These are phyloP conservation scores for Anadara kagoshimensis DNA, from an alignment of 1,140 invertebrate species.

Conservation along the genomic window DNA sequence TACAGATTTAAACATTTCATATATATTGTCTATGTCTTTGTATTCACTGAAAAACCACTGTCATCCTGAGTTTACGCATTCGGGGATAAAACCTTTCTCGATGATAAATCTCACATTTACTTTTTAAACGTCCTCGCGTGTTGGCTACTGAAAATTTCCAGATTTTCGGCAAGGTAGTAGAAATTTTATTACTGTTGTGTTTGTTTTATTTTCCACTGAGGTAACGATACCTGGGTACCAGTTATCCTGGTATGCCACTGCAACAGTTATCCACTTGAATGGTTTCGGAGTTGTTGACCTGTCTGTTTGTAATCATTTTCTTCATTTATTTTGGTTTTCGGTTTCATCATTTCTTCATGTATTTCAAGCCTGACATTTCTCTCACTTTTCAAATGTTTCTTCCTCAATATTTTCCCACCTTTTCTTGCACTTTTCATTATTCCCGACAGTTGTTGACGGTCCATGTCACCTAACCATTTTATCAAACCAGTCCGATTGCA, in stretches of 20 bases:
- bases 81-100: constrained; percentile 7
- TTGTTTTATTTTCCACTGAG: background rate
- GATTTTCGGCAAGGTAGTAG: too few relatives aligned
- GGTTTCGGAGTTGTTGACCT: background rate
- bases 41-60: too few relatives aligned
- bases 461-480: constrained; percentile 21
- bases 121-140: constrained; percentile 9
- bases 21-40: too few relatives aligned
- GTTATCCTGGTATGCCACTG: background rate
- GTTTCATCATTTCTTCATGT: constrained; percentile 10
- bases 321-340: background rate
- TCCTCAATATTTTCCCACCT: constrained; percentile 1
- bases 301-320: too few relatives aligned
- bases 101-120: background rate
- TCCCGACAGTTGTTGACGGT: background rate
- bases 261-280: background rate
- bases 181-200: too few relatives aligned
- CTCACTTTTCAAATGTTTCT: background rate
- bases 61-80: constrained; percentile 10
- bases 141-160: constrained; percentile 11
- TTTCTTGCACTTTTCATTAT: constrained; percentile 9
- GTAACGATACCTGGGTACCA: background rate
- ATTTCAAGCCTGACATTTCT: background rate
- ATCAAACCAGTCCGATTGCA: constrained; percentile 13
- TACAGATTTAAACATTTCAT: too few relatives aligned